phyloP scores from a whole-genome alignment of 2,888 invertebrate species.

The Argyresthia goedartella region DNA sequence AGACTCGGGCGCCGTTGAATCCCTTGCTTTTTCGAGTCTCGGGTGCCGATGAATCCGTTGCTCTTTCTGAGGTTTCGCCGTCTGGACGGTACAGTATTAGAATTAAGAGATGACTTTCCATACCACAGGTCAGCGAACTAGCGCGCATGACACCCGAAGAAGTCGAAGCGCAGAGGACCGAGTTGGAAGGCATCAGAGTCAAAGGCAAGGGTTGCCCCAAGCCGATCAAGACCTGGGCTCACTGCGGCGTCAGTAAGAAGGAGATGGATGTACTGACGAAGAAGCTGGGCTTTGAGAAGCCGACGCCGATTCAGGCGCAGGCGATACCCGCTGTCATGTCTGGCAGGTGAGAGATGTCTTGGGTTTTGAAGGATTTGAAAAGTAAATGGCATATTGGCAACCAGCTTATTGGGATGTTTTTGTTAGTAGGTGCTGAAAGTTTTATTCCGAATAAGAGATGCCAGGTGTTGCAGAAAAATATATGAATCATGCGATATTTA shows the following conservation, averaged over 20 bases:
- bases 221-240: conserved; percentile 96
- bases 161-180: conserved; percentile 86
- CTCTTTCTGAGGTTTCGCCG: too few relatives aligned
- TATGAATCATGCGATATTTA: too few relatives aligned
- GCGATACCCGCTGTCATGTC: conserved; percentile 98
- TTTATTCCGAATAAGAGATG: too few relatives aligned
- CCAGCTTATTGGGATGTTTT: background rate
- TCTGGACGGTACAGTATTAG: too few relatives aligned
- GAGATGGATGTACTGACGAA: conserved; percentile 89
- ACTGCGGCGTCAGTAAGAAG: conserved; percentile 97
- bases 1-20: too few relatives aligned
- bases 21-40: too few relatives aligned
- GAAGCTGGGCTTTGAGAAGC: conserved; percentile 93
- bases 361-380: too few relatives aligned
- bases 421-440: background rate
- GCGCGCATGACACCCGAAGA: conserved; percentile 90
- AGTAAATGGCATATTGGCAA: background rate
- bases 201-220: conserved; percentile 98
- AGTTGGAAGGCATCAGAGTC: conserved; percentile 95
- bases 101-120: too few relatives aligned
- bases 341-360: conserved; percentile 70
- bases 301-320: conserved; percentile 98
- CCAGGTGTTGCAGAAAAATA: too few relatives aligned
- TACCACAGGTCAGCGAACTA: conserved; percentile 91
- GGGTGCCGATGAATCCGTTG: too few relatives aligned